Evolutionary conservation across 2,888 invertebrate species (phyloP), one percentile per base, ranked within the genome.

Genomic region (Desoria tigrina): DNA sequence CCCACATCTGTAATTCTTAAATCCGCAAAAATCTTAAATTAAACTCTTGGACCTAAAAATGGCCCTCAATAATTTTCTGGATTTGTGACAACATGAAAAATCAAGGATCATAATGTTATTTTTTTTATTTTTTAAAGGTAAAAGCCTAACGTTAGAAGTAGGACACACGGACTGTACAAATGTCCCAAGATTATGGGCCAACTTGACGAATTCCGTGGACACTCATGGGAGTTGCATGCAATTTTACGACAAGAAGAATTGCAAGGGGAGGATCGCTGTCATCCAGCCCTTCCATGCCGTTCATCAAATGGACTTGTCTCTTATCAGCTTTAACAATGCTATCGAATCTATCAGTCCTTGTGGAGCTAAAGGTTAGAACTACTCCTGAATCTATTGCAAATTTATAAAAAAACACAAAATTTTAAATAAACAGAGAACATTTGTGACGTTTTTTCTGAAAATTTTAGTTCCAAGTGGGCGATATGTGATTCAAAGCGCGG

Each of bases 261-360:
- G 71, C 53, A 65, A 60, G 24, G 71, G 71, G 24, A 54, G 68
- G 18, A 68, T 68, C 32, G 71, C 68, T 18, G 71, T 68, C 7
- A 66, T 71, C 39, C 71, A 71, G 28, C 68, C 71, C 1, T 71
- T 71, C 32, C 66, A 62, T 42, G 45, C 71, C 1, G 71, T 71
- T 23, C 71, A 71, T 42, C 71, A 71, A 68, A 71, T 71, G 71
- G 71, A 71, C 32, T 56, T 71, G 26, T 60, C 61, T 11, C 50
- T 71, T n/a, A 71, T 71, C 32, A 62, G 60, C 27, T 71, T 71
- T 45, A 66, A 71, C 21, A 69, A 71, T 65, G 66, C 66, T 21
- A 68, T 71, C 55, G 59, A 69, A 42, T 65, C 65, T 1, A 45
- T 69, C 21, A 66, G 66, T 23, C 72, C 72, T 11, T 72, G 72